Evolutionary conservation across 1,140 invertebrate species (phyloP).

Genomic region (Drosophila orena): DNA sequence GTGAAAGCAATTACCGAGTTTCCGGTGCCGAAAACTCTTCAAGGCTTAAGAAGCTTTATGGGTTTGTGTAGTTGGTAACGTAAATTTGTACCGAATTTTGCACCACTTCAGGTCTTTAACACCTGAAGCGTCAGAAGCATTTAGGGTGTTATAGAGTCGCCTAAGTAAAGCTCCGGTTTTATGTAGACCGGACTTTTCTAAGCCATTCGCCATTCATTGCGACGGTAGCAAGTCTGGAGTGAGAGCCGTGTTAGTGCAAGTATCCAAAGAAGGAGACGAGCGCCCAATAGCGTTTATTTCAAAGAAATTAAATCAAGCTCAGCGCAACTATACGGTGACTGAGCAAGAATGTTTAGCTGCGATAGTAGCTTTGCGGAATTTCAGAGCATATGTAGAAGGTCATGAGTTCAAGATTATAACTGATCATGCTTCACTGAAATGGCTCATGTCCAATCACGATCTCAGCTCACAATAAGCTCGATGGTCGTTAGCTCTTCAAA

Average conservation of each 20-base stretch:
- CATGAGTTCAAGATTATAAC: no score
- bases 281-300: not conserved
- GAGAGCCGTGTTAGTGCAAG: not conserved
- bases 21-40: no score
- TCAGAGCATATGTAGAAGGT: no score
- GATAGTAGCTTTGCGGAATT: no score
- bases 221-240: not conserved
- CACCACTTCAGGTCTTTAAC: no score
- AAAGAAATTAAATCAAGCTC: not conserved
- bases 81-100: not conserved
- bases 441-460: no score
- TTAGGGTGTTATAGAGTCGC: not conserved
- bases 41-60: not conserved
- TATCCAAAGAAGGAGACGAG: not conserved
- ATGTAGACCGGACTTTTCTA: not conserved
- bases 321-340: not conserved
- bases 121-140: not conserved
- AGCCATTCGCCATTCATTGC: not conserved
- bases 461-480: no score
- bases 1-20: no score
- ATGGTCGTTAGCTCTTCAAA: no score
- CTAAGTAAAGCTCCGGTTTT: not conserved
- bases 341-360: no score
- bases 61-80: not conserved
- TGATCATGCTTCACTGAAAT: no score